Percentiles rank a stretch among this genome's conserved stretches.
Evolutionary conservation across 2,888 invertebrate species (phyloP).

Genomic region (Epicampocera succincta): DNA sequence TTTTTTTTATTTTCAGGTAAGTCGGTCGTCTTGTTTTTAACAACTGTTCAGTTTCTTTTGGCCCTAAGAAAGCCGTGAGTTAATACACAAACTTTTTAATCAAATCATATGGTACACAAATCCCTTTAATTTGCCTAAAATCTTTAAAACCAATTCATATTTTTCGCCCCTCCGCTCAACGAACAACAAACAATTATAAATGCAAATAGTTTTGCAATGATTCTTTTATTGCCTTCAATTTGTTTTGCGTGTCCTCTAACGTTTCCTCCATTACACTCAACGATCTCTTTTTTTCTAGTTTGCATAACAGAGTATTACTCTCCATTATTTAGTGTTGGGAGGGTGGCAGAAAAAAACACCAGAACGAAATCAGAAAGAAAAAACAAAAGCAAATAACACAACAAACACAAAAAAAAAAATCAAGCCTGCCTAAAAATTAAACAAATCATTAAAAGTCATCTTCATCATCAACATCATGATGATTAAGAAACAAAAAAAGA

Average conservation of each 20-base stretch:
- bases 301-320: slow-evolving; percentile 25
- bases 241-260: slow-evolving; percentile 35
- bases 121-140: background rate
- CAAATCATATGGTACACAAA: background rate
- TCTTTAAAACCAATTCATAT: slow-evolving; percentile 9
- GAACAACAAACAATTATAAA: slow-evolving; percentile 38
- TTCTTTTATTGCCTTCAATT: slow-evolving; percentile 48
- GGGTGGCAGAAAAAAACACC: background rate
- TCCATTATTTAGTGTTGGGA: slow-evolving; percentile 19
- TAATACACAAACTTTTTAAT: background rate
- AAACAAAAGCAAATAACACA: slow-evolving; percentile 35
- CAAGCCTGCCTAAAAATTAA: slow-evolving; percentile 62
- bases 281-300: background rate
- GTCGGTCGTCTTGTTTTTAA: background rate
- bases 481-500: slow-evolving; percentile 22
- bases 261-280: slow-evolving; percentile 9
- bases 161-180: background rate
- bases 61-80: background rate
- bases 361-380: slow-evolving; percentile 33
- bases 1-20: slow-evolving; percentile 11
- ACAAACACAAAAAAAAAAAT: slow-evolving; percentile 29
- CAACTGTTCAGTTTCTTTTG: background rate
- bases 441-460: slow-evolving; percentile 66
- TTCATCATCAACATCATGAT: slow-evolving; percentile 14
- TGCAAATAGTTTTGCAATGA: slow-evolving; percentile 55